Percentiles rank a stretch among this genome's conserved stretches.
phyloP scores from a whole-genome alignment of 2,888 invertebrate genomes.

The Dastarcus helophoroides region DNA sequence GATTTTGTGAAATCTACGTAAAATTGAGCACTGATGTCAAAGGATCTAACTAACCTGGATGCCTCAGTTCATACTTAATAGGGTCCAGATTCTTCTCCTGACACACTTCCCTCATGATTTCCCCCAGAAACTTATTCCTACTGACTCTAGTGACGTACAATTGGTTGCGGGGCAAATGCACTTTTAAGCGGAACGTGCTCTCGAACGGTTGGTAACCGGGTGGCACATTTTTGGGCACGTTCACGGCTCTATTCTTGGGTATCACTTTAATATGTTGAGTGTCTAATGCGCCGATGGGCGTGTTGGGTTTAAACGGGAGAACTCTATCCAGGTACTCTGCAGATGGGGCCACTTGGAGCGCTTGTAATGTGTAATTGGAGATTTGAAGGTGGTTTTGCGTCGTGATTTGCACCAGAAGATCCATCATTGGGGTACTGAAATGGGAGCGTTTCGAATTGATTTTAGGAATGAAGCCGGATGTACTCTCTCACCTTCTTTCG shows the following conservation, averaged over 20 bases:
- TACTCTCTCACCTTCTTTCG: conserved; percentile 40
- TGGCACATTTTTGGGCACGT: conserved; percentile 18
- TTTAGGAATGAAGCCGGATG: too few species aligned
- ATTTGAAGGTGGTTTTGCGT: conserved; percentile 56
- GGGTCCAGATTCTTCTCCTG: conserved; percentile 64
- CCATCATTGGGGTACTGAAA: conserved; percentile 67
- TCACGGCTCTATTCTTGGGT: conserved; percentile 25
- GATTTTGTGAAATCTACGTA: too few species aligned
- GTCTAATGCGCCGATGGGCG: conserved; percentile 53
- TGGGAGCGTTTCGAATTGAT: too few species aligned
- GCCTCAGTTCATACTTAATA: conserved; percentile 61
- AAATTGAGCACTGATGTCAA: too few species aligned
- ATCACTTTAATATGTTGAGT: conserved; percentile 37
- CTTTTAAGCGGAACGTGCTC: conserved; percentile 47
- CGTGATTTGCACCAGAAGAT: conserved; percentile 59
- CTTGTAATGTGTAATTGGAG: conserved; percentile 52
- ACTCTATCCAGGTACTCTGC: conserved; percentile 40
- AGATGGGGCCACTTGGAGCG: conserved; percentile 43
- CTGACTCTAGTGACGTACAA: conserved; percentile 65
- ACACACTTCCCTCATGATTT: conserved; percentile 61
- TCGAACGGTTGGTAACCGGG: conserved; percentile 47
- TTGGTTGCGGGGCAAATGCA: conserved; percentile 69
- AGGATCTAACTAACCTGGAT: conserved; percentile 59
- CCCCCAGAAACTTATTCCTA: conserved; percentile 53
- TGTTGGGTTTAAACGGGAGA: conserved; percentile 60